Conservation (phyloP, 2,113 vertebrate species). For the Mormoops blainvillei region DNA sequence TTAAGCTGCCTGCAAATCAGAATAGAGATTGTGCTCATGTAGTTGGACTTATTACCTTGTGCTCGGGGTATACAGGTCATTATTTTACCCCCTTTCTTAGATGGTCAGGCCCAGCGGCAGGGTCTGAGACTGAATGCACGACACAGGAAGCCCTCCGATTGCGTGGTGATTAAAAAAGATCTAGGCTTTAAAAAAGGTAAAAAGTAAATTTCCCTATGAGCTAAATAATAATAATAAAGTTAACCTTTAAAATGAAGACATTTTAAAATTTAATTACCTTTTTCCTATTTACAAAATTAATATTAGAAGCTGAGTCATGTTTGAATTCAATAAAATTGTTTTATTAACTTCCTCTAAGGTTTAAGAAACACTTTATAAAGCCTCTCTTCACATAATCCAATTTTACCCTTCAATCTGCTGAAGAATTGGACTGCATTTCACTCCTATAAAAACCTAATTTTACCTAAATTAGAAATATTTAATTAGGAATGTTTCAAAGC, state of each 20-base stretch:
- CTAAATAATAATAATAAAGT: slow-evolving; percentile 7
- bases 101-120: not conserved
- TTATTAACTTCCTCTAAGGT: slow-evolving; percentile 46
- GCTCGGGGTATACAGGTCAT: not conserved
- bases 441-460: slow-evolving; percentile 4
- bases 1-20: not conserved
- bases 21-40: not conserved
- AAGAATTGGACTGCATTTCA: not conserved
- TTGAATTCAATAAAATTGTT: slow-evolving; percentile 51
- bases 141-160: not conserved
- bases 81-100: not conserved
- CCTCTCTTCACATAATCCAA: not conserved
- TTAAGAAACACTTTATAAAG: slow-evolving; percentile 42
- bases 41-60: not conserved
- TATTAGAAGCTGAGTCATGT: slow-evolving; percentile 51
- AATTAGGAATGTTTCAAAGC: slow-evolving; percentile 41
- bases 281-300: slow-evolving; percentile 57
- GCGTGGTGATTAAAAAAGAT: not conserved
- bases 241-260: slow-evolving; percentile 23
- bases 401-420: not conserved
- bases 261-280: slow-evolving; percentile 25
- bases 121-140: not conserved
- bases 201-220: slow-evolving; percentile 32
- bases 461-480: slow-evolving; percentile 12
- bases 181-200: not conserved